These are phyloP conservation scores for Tachina grossa DNA, from an alignment of 2,888 invertebrate genomes.

Conservation along the genomic window DNA sequence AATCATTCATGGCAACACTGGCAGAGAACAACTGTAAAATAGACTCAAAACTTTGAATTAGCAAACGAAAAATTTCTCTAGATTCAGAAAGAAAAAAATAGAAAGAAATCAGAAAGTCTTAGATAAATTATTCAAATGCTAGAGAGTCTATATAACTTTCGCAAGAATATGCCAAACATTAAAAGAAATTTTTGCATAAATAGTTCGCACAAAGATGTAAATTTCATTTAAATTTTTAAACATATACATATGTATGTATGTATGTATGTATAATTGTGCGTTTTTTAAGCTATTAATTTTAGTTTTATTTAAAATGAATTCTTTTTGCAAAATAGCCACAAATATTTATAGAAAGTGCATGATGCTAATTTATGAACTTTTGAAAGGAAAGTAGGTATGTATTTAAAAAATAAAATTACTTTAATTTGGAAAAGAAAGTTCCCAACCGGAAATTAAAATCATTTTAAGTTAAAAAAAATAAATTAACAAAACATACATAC, in stretches of 20 bases:
- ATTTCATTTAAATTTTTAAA: neutral
- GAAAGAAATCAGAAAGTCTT: slow-evolving; percentile 3
- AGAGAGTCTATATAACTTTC: slow-evolving; percentile 9
- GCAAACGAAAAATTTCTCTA: neutral
- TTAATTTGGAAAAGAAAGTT: neutral
- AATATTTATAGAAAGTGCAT: slow-evolving; percentile 24
- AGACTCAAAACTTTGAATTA: neutral
- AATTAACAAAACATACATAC: neutral
- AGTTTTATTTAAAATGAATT: neutral
- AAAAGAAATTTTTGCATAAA: slow-evolving; percentile 31
- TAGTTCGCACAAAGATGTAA: neutral
- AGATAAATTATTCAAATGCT: neutral
- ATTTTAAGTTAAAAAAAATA: slow-evolving; percentile 15
- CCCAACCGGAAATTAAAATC: slow-evolving; percentile 4
- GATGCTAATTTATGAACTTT: neutral
- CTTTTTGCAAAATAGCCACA: neutral
- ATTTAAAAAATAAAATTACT: neutral
- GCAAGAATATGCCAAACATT: neutral
- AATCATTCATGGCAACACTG: neutral
- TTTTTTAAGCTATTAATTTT: too few relatives aligned
- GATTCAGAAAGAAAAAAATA: neutral
- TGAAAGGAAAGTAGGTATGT: slow-evolving; percentile 8
- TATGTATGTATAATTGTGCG: too few relatives aligned
- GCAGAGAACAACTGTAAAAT: neutral
- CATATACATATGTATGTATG: neutral